phyloP scores from a whole-genome alignment of 2,113 vertebrate genomes.

The Marmota flaviventris region DNA sequence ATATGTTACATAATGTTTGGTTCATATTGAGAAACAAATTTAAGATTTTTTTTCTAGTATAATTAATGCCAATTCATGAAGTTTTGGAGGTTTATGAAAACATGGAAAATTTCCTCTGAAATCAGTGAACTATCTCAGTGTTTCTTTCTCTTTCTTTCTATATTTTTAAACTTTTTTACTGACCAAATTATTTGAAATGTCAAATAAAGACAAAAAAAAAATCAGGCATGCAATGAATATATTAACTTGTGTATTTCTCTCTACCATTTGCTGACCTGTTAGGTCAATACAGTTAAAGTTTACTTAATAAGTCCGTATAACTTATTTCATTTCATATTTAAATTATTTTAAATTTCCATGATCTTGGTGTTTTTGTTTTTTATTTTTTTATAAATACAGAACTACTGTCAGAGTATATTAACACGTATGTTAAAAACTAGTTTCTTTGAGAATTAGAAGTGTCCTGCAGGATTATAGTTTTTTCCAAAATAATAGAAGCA shows the following conservation, averaged over 20 bases:
- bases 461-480: conserved; percentile 55
- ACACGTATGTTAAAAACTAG: conserved; percentile 75
- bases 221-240: conserved; percentile 87
- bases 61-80: conserved; percentile 81
- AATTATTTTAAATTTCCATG: conserved; percentile 84
- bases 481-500: conserved; percentile 52
- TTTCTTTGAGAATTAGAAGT: conserved; percentile 68
- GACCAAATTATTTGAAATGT: conserved; percentile 86
- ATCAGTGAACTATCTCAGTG: conserved; percentile 77
- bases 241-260: conserved; percentile 86
- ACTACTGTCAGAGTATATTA: conserved; percentile 76
- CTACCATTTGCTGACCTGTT: conserved; percentile 87
- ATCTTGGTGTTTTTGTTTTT: conserved; percentile 26
- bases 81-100: conserved; percentile 72
- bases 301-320: conserved; percentile 88
- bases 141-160: conserved; percentile 81
- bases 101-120: conserved; percentile 81
- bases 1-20: conserved; percentile 27
- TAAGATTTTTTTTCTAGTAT: conserved; percentile 60
- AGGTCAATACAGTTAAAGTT: conserved; percentile 88
- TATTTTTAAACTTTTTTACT: conserved; percentile 70
- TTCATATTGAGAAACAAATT: conserved; percentile 72
- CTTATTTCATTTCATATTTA: conserved; percentile 88
- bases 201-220: conserved; percentile 87
- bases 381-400: conserved; percentile 76